Evolutionary conservation across 2,797 vertebrate species (phyloP).

Genomic region (Xerus rutilus): DNA sequence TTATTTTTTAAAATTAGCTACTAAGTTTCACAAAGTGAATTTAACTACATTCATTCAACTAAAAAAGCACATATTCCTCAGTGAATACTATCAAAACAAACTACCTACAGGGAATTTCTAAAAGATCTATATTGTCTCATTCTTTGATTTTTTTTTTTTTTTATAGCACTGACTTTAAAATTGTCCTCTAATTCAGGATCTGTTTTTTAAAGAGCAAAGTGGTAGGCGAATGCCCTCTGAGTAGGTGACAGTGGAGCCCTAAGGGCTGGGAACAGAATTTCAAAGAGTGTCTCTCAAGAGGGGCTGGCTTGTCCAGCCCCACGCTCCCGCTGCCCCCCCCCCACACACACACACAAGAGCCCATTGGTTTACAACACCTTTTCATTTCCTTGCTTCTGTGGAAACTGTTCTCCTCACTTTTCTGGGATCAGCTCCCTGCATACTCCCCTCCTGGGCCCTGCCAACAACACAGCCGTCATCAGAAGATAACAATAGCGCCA

Average conservation of each 20-base stretch:
- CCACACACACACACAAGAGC: not conserved
- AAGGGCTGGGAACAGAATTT: conserved; percentile 16
- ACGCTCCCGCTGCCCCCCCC: rapidly evolving
- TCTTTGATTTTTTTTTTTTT: conserved; percentile 34
- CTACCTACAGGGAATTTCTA: not conserved
- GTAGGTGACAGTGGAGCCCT: not conserved
- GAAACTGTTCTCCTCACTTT: not conserved
- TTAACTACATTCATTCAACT: conserved; percentile 31
- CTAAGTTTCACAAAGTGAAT: conserved; percentile 44
- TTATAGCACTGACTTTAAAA: not conserved
- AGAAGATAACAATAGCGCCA: not conserved
- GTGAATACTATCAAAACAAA: conserved; percentile 53
- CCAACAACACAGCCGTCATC: conserved; percentile 20
- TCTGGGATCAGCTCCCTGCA: not conserved
- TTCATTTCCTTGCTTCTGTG: conserved; percentile 22
- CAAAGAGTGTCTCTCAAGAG: not conserved
- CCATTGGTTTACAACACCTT: not conserved
- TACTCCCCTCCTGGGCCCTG: not conserved
- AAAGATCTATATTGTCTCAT: not conserved
- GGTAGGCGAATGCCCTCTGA: not conserved
- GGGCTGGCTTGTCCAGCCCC: not conserved
- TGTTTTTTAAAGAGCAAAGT: not conserved
- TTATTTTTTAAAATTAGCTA: not conserved
- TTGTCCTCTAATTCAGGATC: conserved; percentile 12
- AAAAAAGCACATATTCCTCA: conserved; percentile 16